Conservation (phyloP, 2,888 invertebrate genomes). For the Protodeltote pygarga region DNA sequence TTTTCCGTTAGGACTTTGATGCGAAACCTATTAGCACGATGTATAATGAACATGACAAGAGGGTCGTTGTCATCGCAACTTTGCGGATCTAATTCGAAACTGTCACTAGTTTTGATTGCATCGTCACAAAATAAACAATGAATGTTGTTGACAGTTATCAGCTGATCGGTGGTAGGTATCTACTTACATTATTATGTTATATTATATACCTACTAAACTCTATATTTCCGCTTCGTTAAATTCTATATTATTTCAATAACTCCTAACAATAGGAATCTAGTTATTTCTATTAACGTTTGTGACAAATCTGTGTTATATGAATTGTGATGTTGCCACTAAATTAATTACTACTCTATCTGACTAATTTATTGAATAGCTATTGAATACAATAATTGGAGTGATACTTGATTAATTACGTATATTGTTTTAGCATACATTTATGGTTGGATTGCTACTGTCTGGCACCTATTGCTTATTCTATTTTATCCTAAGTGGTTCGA, state of each 20-base stretch:
- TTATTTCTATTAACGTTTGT: slow-evolving; percentile 4
- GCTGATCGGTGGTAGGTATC: slow-evolving; percentile 54
- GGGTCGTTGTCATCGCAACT: slow-evolving; percentile 44
- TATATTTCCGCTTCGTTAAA: neutral
- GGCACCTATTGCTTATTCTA: too few relatives aligned
- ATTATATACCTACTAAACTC: too few relatives aligned
- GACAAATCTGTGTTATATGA: slow-evolving; percentile 1
- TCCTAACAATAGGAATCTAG: neutral
- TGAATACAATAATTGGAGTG: slow-evolving; percentile 3
- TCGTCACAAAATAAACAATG: slow-evolving; percentile 39
- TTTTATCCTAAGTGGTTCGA: too few relatives aligned
- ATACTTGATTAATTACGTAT: slow-evolving; percentile 13
- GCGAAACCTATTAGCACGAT: slow-evolving; percentile 42
- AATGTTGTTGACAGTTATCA: slow-evolving; percentile 52
- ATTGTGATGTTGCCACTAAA: neutral
- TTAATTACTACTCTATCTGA: slow-evolving; percentile 8
- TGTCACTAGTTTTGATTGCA: slow-evolving; percentile 49
- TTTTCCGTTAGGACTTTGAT: slow-evolving; percentile 21
- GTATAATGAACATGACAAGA: slow-evolving; percentile 49
- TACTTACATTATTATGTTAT: slow-evolving; percentile 1
- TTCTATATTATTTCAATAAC: neutral
- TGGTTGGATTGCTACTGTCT: slow-evolving; percentile 21
- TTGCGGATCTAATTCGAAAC: slow-evolving; percentile 41
- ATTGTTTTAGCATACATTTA: slow-evolving; percentile 19
- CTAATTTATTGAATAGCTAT: slow-evolving; percentile 1